Base-by-base conservation (phyloP, 2,797 vertebrate species). In the Cossypha heuglini region DNA sequence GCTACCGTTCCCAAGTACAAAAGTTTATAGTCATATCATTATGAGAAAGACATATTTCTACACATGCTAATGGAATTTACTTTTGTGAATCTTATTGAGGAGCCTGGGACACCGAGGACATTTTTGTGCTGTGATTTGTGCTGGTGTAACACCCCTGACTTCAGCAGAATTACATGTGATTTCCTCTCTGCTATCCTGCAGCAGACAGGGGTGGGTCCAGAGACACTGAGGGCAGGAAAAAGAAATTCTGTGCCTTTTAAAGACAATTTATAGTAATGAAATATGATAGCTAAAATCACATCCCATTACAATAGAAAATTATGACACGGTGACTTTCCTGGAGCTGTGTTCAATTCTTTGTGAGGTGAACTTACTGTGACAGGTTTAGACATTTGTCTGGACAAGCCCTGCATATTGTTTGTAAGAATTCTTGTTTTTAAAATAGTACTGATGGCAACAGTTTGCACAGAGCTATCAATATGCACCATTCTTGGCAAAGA, bases 1-100 rank as follows among this genome's bases (percentile, higher is more conserved):
- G 91, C 54, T 90, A 54, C 91, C 1, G 0, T 63, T 86, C 82
- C 59, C 55, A 88, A 96, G 38, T 86, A 91, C 87, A 96, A 78
- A 95, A 96, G 94, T 97, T 96, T 90, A 62, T 63, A 96, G 79
- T 76, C 62, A 52, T 91, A 94, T 93, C 91, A 94, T 94, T 94
- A 94, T 57, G 51, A 81, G 79, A 91, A 88, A 88, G 89, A 93
- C 8, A 11, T 42, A 88, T 94, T 95, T 93, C 93, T 95, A 94
- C 87, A 88, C 69, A 46, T 86, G 64, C 48, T 97, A 96, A 96
- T 93, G 79, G 93, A 95, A 96, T 95, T 96, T 95, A 14, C 48
- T 95, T 86, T 66, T 42, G 55, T 90, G 95, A 93, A 94, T 96
- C 95, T 93, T 72, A 42, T 9, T 93, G 93, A 94, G 73, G 82